phyloP scores from a whole-genome alignment of 1,140 invertebrate species.

The Zaprionus vittiger region DNA sequence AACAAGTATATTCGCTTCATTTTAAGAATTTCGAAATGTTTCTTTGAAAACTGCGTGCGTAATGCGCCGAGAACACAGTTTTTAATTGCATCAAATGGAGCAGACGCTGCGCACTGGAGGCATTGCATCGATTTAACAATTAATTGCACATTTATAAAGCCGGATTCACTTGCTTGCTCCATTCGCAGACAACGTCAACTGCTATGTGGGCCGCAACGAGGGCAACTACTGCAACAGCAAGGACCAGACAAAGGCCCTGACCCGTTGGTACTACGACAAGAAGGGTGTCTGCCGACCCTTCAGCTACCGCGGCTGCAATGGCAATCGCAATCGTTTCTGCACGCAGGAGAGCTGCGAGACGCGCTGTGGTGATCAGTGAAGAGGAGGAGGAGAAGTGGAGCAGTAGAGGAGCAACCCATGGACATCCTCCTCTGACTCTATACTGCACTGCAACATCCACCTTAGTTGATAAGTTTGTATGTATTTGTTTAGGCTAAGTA shows the following conservation, averaged over 20 bases:
- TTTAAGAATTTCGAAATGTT: constrained; percentile 55
- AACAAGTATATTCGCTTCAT: constrained; percentile 14
- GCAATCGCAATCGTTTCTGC: constrained; percentile 81
- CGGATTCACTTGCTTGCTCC: no score
- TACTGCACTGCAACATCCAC: not conserved
- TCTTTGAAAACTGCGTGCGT: constrained; percentile 33
- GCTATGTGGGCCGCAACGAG: constrained; percentile 77
- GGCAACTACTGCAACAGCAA: constrained; percentile 81
- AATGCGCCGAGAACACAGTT: constrained; percentile 29
- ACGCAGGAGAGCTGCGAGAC: constrained; percentile 67
- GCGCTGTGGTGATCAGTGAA: constrained; percentile 60
- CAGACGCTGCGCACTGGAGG: not conserved
- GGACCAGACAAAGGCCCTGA: constrained; percentile 65
- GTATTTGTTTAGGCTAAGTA: constrained; percentile 52
- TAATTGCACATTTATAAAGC: constrained; percentile 26
- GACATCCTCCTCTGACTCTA: no score
- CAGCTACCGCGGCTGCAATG: constrained; percentile 75
- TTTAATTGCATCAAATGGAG: constrained; percentile 53
- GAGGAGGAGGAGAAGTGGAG: not conserved
- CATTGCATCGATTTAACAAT: constrained; percentile 41
- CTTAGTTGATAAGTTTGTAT: constrained; percentile 57
- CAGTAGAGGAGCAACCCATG: no score
- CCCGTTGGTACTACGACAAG: constrained; percentile 79
- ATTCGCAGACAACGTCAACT: constrained; percentile 73
- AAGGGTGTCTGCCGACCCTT: constrained; percentile 72